phyloP scores from a whole-genome alignment of 2,888 invertebrate species.

The Uloborus plumipes region DNA sequence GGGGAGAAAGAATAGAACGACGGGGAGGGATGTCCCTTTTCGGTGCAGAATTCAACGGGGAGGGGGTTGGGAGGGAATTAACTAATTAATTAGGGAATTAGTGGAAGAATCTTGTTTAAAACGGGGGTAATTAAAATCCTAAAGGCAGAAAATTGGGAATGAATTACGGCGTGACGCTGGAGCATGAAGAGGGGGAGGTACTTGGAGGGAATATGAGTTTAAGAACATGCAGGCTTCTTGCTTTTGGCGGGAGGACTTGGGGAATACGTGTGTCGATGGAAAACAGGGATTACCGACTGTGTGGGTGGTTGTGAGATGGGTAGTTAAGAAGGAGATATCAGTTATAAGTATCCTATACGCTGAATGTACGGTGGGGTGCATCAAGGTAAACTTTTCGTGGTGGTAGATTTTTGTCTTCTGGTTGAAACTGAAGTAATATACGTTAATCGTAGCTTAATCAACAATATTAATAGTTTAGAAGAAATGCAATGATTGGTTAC shows the following conservation, averaged over 20 bases:
- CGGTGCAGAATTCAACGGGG: conserved; percentile 28
- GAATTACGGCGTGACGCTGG: conserved; percentile 47
- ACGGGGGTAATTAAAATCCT: conserved; percentile 63
- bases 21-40: neutral
- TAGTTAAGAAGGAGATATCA: no score
- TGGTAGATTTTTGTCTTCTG: no score
- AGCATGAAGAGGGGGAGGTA: conserved; percentile 40
- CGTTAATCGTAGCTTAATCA: no score
- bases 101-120: conserved; percentile 61
- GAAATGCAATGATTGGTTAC: no score
- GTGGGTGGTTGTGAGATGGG: no score
- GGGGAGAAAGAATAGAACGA: neutral
- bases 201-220: conserved; percentile 47
- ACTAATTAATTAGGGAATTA: conserved; percentile 65
- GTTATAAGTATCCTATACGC: no score
- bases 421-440: no score
- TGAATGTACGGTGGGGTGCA: no score
- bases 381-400: no score
- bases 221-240: conserved; percentile 30
- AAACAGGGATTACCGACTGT: no score
- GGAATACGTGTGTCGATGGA: no score
- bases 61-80: conserved; percentile 39
- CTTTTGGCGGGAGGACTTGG: conserved; percentile 16
- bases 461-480: no score
- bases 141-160: conserved; percentile 63